These are phyloP conservation scores for Pyrrhura leucotis DNA, from an alignment of 2,797 vertebrate genomes.

Conservation along the genomic window DNA sequence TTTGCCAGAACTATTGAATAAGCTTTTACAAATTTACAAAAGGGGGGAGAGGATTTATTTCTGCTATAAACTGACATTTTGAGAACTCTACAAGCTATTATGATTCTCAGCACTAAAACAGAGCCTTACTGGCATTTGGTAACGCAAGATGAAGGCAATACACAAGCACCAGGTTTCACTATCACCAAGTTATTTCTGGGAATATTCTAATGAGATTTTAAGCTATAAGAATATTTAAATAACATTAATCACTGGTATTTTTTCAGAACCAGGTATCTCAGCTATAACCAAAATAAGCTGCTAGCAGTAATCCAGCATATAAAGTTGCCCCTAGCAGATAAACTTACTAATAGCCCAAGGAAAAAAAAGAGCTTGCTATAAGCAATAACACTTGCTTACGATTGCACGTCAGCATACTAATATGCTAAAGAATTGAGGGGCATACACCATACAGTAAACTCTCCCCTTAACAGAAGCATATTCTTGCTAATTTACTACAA, in stretches of 20 bases:
- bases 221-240: slow-evolving; percentile 2
- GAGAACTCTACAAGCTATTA: background rate
- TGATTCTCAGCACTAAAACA: background rate
- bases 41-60: background rate
- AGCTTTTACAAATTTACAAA: background rate
- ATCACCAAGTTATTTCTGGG: slow-evolving; percentile 26
- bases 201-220: slow-evolving; percentile 40
- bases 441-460: background rate
- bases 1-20: background rate
- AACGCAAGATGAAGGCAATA: background rate
- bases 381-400: background rate
- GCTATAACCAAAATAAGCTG: slow-evolving; percentile 38
- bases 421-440: background rate
- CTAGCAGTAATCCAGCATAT: background rate
- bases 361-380: background rate
- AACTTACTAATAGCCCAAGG: background rate
- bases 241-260: slow-evolving; percentile 34
- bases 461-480: background rate
- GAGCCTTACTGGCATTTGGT: background rate
- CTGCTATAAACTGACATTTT: background rate
- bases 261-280: background rate
- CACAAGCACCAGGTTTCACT: background rate
- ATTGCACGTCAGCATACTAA: background rate
- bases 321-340: background rate
- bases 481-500: background rate